Base-by-base conservation (phyloP, 2,113 vertebrate genomes). In the Cynoglossus semilaevis region DNA sequence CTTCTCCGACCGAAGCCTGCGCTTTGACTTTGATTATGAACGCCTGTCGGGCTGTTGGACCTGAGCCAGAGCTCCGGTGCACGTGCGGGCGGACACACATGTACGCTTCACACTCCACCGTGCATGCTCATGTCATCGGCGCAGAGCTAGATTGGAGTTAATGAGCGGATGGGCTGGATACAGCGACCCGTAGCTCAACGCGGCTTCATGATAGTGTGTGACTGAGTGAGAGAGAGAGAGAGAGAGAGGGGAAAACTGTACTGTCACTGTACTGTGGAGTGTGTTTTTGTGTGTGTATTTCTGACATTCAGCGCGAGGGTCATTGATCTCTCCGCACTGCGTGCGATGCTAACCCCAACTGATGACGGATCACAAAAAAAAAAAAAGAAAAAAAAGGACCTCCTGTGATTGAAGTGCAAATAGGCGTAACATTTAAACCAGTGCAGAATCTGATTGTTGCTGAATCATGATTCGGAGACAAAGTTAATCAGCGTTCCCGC, bases 141-240 rank as follows among this genome's bases (percentile, higher is more conserved):
- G 46, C 34, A 64, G 67, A 76, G 61, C 45, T 67, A 79, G 74
- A 80, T 80, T 73, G 66, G 65, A 76, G 55, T 53, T 80, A 77
- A 84, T 77, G 82, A 76, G 76, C 65, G 42, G 14, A 8, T 61
- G 60, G 67, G 61, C 29, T 65, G 51, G 55, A 60, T 41, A 22
- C 66, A 73, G 5, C 38, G 22, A 49, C 36, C 54, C 68, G 60
- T 80, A 68, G 62, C 58, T 75, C 76, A 65, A 35, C 63, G 51
- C 57, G 67, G 52, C 74, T 65, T 13, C 70, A 58, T 74, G 52
- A 72, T 51, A 77, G 75, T 70, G 44, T 54, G 51, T 61, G 63
- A 71, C 59, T 56, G 53, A 41, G 12, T 41, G 50, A 4, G 67
- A 61, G 59, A 66, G 12, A 14, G 58, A 37, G 64, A n/a, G n/a